phyloP scores from a whole-genome alignment of 2,888 invertebrate genomes.

The Catocala nupta region DNA sequence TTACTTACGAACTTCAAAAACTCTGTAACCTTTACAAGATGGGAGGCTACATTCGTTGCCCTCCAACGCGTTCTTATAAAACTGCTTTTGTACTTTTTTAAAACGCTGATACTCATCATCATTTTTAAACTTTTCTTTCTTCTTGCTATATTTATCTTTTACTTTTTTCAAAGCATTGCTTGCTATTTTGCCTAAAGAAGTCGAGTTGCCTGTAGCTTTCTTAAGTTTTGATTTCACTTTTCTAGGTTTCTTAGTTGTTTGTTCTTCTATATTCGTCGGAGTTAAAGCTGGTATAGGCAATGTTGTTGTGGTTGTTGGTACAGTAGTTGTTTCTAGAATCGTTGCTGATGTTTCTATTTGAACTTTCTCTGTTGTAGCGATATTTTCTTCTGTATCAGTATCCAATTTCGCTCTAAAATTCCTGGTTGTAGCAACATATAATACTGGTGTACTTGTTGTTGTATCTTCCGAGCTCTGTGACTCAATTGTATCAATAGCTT shows the following conservation, averaged over 20 bases:
- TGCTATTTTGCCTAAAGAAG: neutral
- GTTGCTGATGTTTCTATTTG: too few relatives aligned
- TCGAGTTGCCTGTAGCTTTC: conserved; percentile 4
- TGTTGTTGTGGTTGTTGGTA: too few relatives aligned
- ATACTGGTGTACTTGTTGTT: too few relatives aligned
- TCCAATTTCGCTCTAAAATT: too few relatives aligned
- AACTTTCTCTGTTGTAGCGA: too few relatives aligned
- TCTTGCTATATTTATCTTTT: conserved; percentile 19
- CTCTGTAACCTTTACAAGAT: conserved; percentile 24
- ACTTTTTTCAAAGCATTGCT: conserved; percentile 12
- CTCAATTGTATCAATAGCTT: too few relatives aligned
- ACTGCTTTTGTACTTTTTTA: conserved; percentile 11
- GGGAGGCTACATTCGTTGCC: neutral
- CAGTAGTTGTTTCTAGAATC: too few relatives aligned
- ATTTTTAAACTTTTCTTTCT: conserved; percentile 6
- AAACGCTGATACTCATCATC: conserved; percentile 37
- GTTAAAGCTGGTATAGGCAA: neutral
- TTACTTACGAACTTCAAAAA: conserved; percentile 74
- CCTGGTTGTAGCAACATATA: too few relatives aligned
- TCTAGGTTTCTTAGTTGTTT: conserved; percentile 4
- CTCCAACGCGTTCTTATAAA: neutral
- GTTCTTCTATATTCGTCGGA: conserved; percentile 19
- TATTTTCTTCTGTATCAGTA: too few relatives aligned
- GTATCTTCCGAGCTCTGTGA: too few relatives aligned
- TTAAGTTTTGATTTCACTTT: conserved; percentile 11